Evolutionary conservation across 2,888 invertebrate genomes (phyloP), one percentile per base, ranked within the genome.

Genomic region (Autographa gamma): DNA sequence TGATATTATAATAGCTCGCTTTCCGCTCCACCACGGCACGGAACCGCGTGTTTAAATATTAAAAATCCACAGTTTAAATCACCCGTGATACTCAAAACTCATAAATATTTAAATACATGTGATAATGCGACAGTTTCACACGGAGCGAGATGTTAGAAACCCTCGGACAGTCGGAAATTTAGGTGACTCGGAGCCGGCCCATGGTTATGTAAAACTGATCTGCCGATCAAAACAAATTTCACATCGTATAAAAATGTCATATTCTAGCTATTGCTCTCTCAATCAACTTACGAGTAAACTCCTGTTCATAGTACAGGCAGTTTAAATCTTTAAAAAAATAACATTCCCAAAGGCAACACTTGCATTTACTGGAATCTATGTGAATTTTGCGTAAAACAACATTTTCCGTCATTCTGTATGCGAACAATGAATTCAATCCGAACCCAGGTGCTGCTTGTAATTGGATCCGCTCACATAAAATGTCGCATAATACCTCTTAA

Each of bases 71-170:
- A 60, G 41, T 73, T 69, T 60, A 71, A 63, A 77, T 77, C 71
- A 72, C 58, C 56, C 60, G 66, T 54, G 34, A 60, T 71, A 62
- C 54, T 41, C 6, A 60, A 41, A 4, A 61, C 59, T 18, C 48
- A 81, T 81, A 77, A 81, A 83, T 83, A 81, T 83, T 71, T 34
- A 75, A 72, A 83, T 60, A 31, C 19, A 62, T 72, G 18, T 60
- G 52, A 74, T 69, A 65, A 68, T 54, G 18, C 60, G 69, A 74
- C 74, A 69, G 79, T 74, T 71, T 81, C 79, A 71, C 68, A 73
- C 63, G 61, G n/a, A 66, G 65, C 60, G 34, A 16, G 63, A 61
- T 60, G 56, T 63, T 66, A 73, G 32, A 77, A 77, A 67, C 67
- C 66, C 25, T 71, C 25, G 41, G 16, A 9, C 18, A 38, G 52